Evolutionary conservation across 1,140 invertebrate species (phyloP).

Genomic region (Bactericera cockerelli): DNA sequence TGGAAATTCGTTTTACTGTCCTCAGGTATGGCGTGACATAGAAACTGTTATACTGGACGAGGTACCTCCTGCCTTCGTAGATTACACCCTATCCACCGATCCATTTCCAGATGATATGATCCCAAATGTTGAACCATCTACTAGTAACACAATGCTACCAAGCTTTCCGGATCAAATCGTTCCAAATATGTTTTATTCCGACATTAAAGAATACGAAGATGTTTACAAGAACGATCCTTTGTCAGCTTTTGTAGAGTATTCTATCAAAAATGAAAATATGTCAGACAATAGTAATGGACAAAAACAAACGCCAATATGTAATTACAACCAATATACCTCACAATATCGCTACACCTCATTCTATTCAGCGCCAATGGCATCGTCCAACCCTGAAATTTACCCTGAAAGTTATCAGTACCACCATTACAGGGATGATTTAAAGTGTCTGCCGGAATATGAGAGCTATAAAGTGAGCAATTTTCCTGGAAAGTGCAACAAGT

Average conservation of each 20-base stretch:
- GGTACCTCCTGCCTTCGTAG: not conserved
- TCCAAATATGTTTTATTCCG: not conserved
- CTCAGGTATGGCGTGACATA: constrained; percentile 1
- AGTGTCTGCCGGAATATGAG: not conserved
- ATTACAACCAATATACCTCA: not conserved
- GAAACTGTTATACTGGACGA: not conserved
- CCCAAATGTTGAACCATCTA: not conserved
- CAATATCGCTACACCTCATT: not conserved
- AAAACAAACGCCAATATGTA: not conserved
- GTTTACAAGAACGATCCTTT: not conserved
- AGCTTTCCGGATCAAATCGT: not conserved
- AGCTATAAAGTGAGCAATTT: not conserved
- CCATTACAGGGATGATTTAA: not conserved
- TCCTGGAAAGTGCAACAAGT: not conserved
- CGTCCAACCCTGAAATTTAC: not conserved
- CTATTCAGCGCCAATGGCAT: not conserved
- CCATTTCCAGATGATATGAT: not conserved
- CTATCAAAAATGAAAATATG: not conserved
- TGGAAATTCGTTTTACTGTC: no score
- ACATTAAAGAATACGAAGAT: not conserved
- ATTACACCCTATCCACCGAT: not conserved
- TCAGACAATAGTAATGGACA: not conserved
- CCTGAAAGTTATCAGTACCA: not conserved
- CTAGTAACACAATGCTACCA: not conserved
- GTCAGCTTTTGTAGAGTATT: constrained; percentile 2